Evolutionary conservation across 2,888 invertebrate species (phyloP).

Genomic region (Agonum fuliginosum): DNA sequence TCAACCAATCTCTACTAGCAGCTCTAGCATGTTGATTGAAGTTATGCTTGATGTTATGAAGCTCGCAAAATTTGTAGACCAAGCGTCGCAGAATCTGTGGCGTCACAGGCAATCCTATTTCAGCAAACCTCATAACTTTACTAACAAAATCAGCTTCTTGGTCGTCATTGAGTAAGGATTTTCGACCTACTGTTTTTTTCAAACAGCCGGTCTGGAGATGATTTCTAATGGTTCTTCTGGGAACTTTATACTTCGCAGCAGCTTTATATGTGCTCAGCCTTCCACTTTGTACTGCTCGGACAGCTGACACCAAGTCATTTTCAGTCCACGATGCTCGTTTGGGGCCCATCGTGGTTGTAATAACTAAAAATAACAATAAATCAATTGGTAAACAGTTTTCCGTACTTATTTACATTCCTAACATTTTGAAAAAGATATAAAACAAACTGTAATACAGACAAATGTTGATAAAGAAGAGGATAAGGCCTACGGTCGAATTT

Average conservation of each 20-base stretch:
- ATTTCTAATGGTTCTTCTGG: slow-evolving; percentile 65
- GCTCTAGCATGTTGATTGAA: slow-evolving; percentile 60
- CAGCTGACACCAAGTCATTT: background rate
- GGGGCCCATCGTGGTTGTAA: too few relatives aligned
- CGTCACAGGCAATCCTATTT: slow-evolving; percentile 53
- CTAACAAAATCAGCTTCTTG: slow-evolving; percentile 61
- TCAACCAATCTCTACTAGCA: slow-evolving; percentile 61
- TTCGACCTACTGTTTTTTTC: slow-evolving; percentile 64
- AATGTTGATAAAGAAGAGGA: too few relatives aligned
- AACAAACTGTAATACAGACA: too few relatives aligned
- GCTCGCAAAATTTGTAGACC: slow-evolving; percentile 64
- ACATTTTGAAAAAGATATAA: too few relatives aligned
- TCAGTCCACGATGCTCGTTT: slow-evolving; percentile 1
- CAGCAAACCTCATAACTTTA: slow-evolving; percentile 62
- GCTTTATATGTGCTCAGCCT: background rate
- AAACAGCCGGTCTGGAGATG: slow-evolving; percentile 62
- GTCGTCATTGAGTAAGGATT: slow-evolving; percentile 20
- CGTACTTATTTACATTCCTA: too few relatives aligned
- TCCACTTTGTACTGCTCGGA: background rate
- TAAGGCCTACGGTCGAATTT: too few relatives aligned
- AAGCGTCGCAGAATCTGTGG: slow-evolving; percentile 61
- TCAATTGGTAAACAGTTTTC: too few relatives aligned
- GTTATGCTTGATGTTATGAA: slow-evolving; percentile 63
- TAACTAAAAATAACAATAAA: too few relatives aligned
- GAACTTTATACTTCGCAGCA: slow-evolving; percentile 61